Base-by-base conservation (phyloP, 2,888 invertebrate genomes). In the Physocephala rufipes region DNA sequence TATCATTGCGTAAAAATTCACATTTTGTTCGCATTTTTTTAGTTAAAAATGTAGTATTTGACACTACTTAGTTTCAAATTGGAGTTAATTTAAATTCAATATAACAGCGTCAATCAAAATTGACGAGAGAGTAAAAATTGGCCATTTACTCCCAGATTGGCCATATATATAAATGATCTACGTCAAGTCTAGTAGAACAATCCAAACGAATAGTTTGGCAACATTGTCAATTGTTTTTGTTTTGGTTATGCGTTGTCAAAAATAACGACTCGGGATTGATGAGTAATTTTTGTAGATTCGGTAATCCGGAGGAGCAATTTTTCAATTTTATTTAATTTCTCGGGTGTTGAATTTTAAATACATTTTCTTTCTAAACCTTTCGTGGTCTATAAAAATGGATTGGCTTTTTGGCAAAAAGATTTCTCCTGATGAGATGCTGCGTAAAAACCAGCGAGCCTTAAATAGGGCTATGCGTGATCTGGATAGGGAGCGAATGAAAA, bases 401-500 rank as follows among this genome's bases (percentile, higher is more conserved):
- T 96, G 95, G 95, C 87, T 99, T 76, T 99, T 99, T 87, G 99
- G 99, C 63, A 95, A 96, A 82, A 92, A 94, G 76, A 91, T 99
- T 87, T 94, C 97, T 0, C 99, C 99, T 0, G 98, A 99, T 83
- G 98, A 99, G 88, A 93, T 99, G 95, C 90, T 99, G 77, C 90
- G 98, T 72, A 97, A 99, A 87, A 99, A 99, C 88, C 99, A 99
- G 87, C 90, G 99, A 73, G 97, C 99, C 1, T 88, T 99, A 55
- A 99, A 96, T 86, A 97, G 97, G 88, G 99, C 99, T 0, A 97
- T 99, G 94, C 89, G 99, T 7, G 99, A 99, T 86, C 89, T 99
- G 77, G 99, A 99, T 85, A 89, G 97, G 66, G 97, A 98, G 87
- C 91, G 92, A 73, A 90, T 91, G 86, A 93, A 96, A 84, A 97